Percentiles rank a stretch among this genome's conserved stretches.
Conservation (phyloP, 2,888 invertebrate genomes). For the Drosophila peninsularis region DNA sequence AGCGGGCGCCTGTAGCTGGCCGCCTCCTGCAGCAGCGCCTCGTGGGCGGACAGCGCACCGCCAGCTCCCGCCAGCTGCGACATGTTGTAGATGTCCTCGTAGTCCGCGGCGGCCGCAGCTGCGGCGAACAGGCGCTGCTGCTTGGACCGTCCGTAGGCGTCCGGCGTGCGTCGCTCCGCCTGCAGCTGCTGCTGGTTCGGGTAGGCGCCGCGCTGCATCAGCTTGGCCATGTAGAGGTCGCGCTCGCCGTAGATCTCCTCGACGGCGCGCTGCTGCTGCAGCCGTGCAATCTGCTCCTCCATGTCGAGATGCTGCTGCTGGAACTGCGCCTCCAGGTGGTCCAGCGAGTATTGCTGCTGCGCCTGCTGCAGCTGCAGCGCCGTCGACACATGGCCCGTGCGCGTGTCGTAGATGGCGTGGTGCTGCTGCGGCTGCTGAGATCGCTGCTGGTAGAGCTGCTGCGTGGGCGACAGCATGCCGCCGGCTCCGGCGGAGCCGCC, state of each 20-base stretch:
- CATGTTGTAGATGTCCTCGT: conserved; percentile 90
- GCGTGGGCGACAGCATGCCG: conserved; percentile 80
- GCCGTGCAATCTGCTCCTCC: conserved; percentile 77
- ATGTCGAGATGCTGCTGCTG: conserved; percentile 82
- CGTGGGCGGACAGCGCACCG: conserved; percentile 81
- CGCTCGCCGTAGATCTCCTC: conserved; percentile 84
- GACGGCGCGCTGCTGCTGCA: conserved; percentile 76
- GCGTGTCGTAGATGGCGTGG: conserved; percentile 86
- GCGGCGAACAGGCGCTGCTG: conserved; percentile 85
- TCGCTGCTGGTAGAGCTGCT: conserved; percentile 82
- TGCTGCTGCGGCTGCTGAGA: conserved; percentile 82
- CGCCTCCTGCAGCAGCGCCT: conserved; percentile 82
- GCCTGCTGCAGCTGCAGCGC: conserved; percentile 81
- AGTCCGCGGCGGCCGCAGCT: conserved; percentile 86
- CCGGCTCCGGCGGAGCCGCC: conserved; percentile 45
- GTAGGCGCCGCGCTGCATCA: conserved; percentile 81
- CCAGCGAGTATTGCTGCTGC: conserved; percentile 79
- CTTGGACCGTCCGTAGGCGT: conserved; percentile 91
- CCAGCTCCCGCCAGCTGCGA: conserved; percentile 78
- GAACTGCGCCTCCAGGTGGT: conserved; percentile 78
- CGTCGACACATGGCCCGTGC: conserved; percentile 85
- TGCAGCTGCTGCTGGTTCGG: conserved; percentile 74
- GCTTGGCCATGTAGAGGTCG: conserved; percentile 84
- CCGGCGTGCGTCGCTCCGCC: conserved; percentile 91
- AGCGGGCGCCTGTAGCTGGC: conserved; percentile 87